Base-by-base conservation (phyloP, 1,140 invertebrate genomes). In the Phocides pigmalion region DNA sequence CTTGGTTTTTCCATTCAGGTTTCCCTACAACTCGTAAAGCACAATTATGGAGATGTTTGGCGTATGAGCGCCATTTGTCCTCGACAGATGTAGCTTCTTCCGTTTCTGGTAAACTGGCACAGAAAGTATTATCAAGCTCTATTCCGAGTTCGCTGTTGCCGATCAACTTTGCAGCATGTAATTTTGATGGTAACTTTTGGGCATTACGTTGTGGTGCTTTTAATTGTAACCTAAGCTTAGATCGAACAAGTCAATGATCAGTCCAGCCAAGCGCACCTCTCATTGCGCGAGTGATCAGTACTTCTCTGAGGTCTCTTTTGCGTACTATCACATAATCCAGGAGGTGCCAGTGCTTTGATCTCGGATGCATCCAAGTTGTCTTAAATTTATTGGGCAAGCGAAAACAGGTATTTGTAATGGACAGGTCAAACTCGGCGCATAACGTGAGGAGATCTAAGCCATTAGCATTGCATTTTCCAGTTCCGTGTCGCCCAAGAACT, bases 361-460 rank as follows among this genome's bases (percentile, higher is more conserved):
- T 17, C 8, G 61, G 64, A 20, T 70, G 68, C 68, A 66, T 70
- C 68, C 68, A 64, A n/a, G 68, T 19, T 12, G 61, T 68, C 37
- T 64, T 68, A 46, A 9, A 28, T 54, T 64, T 62, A 2, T 69
- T 42, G 6, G 50, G 32, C 16, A 65, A 12, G 15, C 49, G 32
- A 22, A 47, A 61, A 20, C n/a, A 39, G 25, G 58, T 61, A 4
- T 25, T 50, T n/a, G 25, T 61, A 8, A 35, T 14, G 12, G 11
- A 39, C 9, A 39, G 9, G 3, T n/a, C 35, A 39, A 39, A 39
- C 39, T 49, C 50, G 15, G 49, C 25, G 25, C 51, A 39, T 25
- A 50, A 17, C 11, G 62, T 37, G 3, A 64, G 25, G 3, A 64
- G 16, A 20, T 11, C n/a, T 14, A 64, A 11, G 5, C 64, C 58